Evolutionary conservation across 2,888 invertebrate genomes (phyloP).

Genomic region (Allophyes oxyacanthae): DNA sequence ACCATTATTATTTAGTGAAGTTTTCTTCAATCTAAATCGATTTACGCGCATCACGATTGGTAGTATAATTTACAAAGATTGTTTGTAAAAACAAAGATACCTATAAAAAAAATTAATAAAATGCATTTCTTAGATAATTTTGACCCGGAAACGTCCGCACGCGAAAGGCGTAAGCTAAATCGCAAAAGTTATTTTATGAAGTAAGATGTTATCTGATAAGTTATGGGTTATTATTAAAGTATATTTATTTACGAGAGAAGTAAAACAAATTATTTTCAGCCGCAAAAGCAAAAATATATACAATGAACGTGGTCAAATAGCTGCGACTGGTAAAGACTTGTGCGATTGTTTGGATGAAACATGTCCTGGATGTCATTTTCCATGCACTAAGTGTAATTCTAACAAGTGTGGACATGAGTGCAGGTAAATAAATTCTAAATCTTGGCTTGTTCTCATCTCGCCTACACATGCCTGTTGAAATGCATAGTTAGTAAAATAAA

Average conservation of each 20-base stretch:
- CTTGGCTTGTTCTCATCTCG: background rate
- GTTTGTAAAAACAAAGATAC: background rate
- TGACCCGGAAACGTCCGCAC: constrained; percentile 93
- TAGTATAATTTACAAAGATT: background rate
- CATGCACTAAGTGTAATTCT: constrained; percentile 93
- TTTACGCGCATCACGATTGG: too few species aligned
- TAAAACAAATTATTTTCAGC: constrained; percentile 65
- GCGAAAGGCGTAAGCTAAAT: constrained; percentile 93
- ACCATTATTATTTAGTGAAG: too few species aligned
- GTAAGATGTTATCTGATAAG: too few species aligned
- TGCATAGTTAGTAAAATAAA: background rate
- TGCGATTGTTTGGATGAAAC: constrained; percentile 95
- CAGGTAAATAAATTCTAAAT: constrained; percentile 80
- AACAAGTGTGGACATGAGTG: constrained; percentile 95
- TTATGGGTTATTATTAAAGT: too few species aligned
- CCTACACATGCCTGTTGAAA: background rate
- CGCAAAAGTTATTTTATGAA: constrained; percentile 89
- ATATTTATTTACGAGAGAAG: too few species aligned
- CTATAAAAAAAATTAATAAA: constrained; percentile 8
- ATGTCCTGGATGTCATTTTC: constrained; percentile 96
- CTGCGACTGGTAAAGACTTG: constrained; percentile 91
- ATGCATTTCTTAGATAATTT: constrained; percentile 90
- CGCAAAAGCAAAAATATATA: constrained; percentile 90
- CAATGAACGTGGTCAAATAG: constrained; percentile 92
- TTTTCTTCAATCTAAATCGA: too few species aligned